A percentile compares a stretch with the other conserved stretches of the same genome.
phyloP scores from a whole-genome alignment of 1,140 invertebrate species.

The Cyphomyrmex costatus region DNA sequence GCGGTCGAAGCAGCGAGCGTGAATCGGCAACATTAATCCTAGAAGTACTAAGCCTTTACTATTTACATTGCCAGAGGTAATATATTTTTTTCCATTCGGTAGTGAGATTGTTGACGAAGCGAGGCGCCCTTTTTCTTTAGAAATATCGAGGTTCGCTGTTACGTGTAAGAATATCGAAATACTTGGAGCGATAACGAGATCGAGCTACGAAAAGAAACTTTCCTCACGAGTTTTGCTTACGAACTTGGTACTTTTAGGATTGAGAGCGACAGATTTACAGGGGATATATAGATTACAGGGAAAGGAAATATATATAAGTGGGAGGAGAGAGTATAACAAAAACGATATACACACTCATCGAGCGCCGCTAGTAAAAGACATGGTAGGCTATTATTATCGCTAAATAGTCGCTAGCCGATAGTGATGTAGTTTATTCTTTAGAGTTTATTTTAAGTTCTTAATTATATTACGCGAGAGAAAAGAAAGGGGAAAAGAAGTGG shows the following conservation, averaged over 20 bases:
- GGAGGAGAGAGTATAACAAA: slow-evolving; percentile 13
- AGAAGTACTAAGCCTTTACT: slow-evolving; percentile 42
- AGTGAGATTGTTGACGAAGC: background rate
- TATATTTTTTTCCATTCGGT: background rate
- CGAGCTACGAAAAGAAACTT: background rate
- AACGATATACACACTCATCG: slow-evolving; percentile 76
- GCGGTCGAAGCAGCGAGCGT: slow-evolving; percentile 58
- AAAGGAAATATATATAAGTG: slow-evolving; percentile 23
- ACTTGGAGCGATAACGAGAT: background rate
- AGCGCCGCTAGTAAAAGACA: slow-evolving; percentile 82
- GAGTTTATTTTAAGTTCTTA: slow-evolving; percentile 81
- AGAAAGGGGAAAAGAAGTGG: slow-evolving; percentile 67
- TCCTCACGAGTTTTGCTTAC: background rate
- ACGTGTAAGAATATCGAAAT: background rate
- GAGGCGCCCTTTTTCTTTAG: background rate
- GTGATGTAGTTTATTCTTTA: slow-evolving; percentile 83
- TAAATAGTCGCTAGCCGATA: slow-evolving; percentile 83
- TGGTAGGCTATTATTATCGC: slow-evolving; percentile 82
- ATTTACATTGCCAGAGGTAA: background rate
- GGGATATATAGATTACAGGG: slow-evolving; percentile 48
- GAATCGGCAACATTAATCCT: slow-evolving; percentile 64
- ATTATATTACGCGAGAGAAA: slow-evolving; percentile 78
- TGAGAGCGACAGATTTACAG: slow-evolving; percentile 27
- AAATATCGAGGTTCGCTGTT: background rate
- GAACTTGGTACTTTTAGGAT: slow-evolving; percentile 47